Conservation (phyloP, 2,888 invertebrate species). For the Escarpia spicata region DNA sequence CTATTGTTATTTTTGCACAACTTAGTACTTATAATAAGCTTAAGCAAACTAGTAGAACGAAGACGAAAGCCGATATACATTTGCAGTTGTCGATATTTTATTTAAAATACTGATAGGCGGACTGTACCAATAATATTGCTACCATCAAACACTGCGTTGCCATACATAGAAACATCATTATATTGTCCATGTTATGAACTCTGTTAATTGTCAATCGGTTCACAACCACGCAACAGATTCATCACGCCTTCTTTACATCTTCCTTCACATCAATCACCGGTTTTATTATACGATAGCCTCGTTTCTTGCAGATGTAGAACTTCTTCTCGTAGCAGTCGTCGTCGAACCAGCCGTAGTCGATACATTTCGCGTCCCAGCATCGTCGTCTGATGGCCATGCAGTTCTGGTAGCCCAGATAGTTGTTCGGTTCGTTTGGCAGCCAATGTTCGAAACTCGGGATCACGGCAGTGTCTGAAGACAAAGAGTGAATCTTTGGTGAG, state of each 20-base stretch:
- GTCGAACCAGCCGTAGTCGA: constrained; percentile 16
- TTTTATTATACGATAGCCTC: neutral
- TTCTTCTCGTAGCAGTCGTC: neutral
- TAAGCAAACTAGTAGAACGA: neutral
- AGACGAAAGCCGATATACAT: neutral
- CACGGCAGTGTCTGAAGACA: neutral
- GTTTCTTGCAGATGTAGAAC: constrained; percentile 13
- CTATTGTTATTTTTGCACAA: no score
- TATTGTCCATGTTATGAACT: neutral
- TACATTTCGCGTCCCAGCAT: neutral
- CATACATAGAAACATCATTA: neutral
- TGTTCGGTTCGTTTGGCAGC: constrained; percentile 4
- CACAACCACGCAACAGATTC: neutral
- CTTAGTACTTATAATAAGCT: neutral
- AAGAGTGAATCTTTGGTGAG: neutral
- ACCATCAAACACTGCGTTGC: neutral
- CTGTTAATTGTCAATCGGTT: neutral
- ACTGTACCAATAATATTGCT: neutral
- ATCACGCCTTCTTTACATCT: neutral
- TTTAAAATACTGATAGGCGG: neutral
- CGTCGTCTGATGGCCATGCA: neutral
- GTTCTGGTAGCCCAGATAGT: neutral
- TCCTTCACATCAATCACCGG: neutral
- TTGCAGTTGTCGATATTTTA: neutral
- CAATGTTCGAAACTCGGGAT: neutral